Conservation (phyloP, 2,113 vertebrate species). For the Chionomys nivalis region DNA sequence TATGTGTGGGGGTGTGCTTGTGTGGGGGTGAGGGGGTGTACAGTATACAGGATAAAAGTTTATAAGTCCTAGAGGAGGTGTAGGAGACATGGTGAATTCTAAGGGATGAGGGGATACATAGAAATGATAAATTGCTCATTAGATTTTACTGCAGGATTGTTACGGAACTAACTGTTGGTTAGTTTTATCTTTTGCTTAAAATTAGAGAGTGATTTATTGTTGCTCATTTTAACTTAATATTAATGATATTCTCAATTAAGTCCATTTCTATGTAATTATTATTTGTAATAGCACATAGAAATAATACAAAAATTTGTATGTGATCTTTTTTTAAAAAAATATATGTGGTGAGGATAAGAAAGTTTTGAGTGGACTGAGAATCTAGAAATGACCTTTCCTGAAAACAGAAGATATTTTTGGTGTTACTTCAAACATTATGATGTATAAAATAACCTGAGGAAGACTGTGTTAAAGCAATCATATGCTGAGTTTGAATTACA, state of each 20-base stretch:
- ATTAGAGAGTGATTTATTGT: conserved; percentile 28
- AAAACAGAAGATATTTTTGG: neutral
- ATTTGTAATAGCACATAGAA: neutral
- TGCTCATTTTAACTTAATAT: conserved; percentile 52
- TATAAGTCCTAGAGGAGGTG: neutral
- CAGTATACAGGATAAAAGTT: neutral
- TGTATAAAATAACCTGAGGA: conserved; percentile 39
- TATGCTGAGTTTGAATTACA: neutral
- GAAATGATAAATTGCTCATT: conserved; percentile 21
- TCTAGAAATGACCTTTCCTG: neutral
- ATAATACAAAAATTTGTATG: neutral
- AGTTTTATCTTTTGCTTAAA: conserved; percentile 38
- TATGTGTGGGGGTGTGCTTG: neutral
- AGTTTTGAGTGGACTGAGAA: neutral
- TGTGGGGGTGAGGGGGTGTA: neutral
- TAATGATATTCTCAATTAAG: conserved; percentile 60
- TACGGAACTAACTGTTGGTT: conserved; percentile 69
- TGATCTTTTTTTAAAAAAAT: neutral
- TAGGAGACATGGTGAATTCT: neutral
- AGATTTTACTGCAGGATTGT: conserved; percentile 65
- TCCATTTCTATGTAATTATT: conserved; percentile 35
- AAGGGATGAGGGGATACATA: neutral
- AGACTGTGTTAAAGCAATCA: neutral
- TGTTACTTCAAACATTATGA: neutral
- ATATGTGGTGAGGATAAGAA: neutral